These are phyloP conservation scores for Hypothenemus hampei DNA, from an alignment of 1,140 invertebrate genomes.

Conservation along the genomic window DNA sequence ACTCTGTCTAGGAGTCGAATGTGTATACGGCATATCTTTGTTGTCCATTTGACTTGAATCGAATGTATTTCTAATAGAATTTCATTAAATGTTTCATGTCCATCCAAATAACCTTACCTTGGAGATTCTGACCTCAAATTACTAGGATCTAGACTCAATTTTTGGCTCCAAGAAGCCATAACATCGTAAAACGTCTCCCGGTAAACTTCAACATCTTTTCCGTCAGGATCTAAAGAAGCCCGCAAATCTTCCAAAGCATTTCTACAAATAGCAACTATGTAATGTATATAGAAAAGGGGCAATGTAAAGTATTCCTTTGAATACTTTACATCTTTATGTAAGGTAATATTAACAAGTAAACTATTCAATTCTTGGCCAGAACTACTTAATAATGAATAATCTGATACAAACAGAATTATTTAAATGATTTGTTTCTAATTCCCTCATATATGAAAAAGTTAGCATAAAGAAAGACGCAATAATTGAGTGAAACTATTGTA, in stretches of 20 bases:
- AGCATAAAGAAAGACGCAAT: too few species aligned
- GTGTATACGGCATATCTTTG: slow-evolving; percentile 22
- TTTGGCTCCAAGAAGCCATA: slow-evolving; percentile 28
- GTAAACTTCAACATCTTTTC: slow-evolving; percentile 16
- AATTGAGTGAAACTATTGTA: too few species aligned
- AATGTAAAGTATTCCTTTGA: too few species aligned
- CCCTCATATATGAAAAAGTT: too few species aligned
- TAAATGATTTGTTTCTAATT: too few species aligned
- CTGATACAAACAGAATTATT: too few species aligned
- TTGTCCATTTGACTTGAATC: slow-evolving; percentile 17
- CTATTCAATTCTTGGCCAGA: too few species aligned
- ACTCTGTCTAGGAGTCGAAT: slow-evolving; percentile 29
- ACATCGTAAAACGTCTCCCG: slow-evolving; percentile 24
- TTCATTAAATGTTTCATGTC: background rate
- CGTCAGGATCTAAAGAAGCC: slow-evolving; percentile 28
- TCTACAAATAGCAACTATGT: too few species aligned
- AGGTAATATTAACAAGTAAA: too few species aligned
- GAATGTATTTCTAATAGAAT: background rate
- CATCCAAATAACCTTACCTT: slow-evolving; percentile 4
- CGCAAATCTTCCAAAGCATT: slow-evolving; percentile 25
- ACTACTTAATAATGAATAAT: too few species aligned
- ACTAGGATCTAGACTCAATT: slow-evolving; percentile 17
- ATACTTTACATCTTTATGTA: too few species aligned
- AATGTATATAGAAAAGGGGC: too few species aligned
- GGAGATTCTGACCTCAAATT: slow-evolving; percentile 9